phyloP scores from a whole-genome alignment of 2,113 vertebrate genomes.

The Nothobranchius kuhntae region DNA sequence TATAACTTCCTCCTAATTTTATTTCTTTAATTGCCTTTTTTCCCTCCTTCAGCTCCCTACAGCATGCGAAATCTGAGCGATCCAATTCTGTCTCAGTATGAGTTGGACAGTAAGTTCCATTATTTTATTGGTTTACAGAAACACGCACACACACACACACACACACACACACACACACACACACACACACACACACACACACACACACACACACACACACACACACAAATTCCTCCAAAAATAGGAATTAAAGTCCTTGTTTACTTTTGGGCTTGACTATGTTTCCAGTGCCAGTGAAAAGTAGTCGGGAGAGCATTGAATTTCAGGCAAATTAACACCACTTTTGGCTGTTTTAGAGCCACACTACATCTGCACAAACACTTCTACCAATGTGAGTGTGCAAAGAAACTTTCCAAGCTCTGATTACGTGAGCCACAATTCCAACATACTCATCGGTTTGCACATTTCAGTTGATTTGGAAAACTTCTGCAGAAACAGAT shows the following conservation, averaged over 20 bases:
- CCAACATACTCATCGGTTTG: slow-evolving; percentile 18
- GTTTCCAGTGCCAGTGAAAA: slow-evolving; percentile 4
- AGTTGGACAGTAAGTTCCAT: slow-evolving; percentile 91
- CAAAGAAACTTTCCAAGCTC: slow-evolving; percentile 15
- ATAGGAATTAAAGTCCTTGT: not conserved
- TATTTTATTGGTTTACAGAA: not conserved
- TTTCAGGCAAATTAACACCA: slow-evolving; percentile 12
- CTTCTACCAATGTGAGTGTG: not conserved
- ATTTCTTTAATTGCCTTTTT: slow-evolving; percentile 4
- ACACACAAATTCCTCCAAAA: not conserved
- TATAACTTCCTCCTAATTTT: not conserved
- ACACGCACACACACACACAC: not conserved
- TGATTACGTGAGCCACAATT: slow-evolving; percentile 1
- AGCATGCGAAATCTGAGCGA: slow-evolving; percentile 89
- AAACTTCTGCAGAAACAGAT: slow-evolving; percentile 41
- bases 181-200: not conserved
- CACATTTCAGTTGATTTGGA: slow-evolving; percentile 36
- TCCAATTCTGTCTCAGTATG: slow-evolving; percentile 86
- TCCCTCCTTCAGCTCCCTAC: slow-evolving; percentile 80
- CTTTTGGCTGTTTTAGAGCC: slow-evolving; percentile 33
- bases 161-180: not conserved
- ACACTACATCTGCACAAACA: slow-evolving; percentile 7
- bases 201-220: not conserved
- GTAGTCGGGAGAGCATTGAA: not conserved
- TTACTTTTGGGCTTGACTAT: slow-evolving; percentile 10